phyloP scores from a whole-genome alignment of 2,113 vertebrate species.

The Nanorana parkeri region DNA sequence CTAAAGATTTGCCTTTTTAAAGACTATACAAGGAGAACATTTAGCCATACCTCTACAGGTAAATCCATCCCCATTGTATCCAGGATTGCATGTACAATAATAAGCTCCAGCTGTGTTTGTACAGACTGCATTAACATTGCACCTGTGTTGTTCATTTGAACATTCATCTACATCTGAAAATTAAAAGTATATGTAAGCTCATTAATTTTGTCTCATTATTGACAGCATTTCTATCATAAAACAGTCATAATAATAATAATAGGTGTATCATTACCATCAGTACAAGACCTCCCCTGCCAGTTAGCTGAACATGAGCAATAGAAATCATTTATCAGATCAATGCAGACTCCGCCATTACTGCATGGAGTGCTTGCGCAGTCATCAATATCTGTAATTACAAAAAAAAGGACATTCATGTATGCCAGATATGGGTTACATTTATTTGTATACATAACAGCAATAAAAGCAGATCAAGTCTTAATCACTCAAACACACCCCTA shows the following conservation, averaged over 20 bases:
- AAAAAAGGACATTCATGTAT: neutral
- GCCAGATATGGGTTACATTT: too few relatives aligned
- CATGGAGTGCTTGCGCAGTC: neutral
- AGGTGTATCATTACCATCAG: neutral
- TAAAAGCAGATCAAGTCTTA: neutral
- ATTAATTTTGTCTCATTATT: neutral
- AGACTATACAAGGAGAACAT: too few relatives aligned
- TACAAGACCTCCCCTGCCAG: constrained; percentile 18
- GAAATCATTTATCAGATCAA: constrained; percentile 7
- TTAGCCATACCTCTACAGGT: constrained; percentile 35
- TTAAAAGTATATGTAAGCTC: neutral
- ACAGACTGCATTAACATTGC: neutral
- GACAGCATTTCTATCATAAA: neutral
- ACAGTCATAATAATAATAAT: neutral
- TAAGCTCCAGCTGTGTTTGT: constrained; percentile 32
- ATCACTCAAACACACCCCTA: neutral
- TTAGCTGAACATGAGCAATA: neutral
- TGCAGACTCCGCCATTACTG: neutral
- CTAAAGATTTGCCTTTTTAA: too few relatives aligned
- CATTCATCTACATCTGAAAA: constrained; percentile 52
- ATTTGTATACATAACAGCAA: neutral
- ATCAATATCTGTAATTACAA: constrained; percentile 2
- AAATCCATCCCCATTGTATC: constrained; percentile 39
- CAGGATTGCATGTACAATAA: constrained; percentile 18
- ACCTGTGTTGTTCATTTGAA: neutral